Base-by-base conservation (phyloP, 2,797 vertebrate genomes). In the Cetoscarus ocellatus region DNA sequence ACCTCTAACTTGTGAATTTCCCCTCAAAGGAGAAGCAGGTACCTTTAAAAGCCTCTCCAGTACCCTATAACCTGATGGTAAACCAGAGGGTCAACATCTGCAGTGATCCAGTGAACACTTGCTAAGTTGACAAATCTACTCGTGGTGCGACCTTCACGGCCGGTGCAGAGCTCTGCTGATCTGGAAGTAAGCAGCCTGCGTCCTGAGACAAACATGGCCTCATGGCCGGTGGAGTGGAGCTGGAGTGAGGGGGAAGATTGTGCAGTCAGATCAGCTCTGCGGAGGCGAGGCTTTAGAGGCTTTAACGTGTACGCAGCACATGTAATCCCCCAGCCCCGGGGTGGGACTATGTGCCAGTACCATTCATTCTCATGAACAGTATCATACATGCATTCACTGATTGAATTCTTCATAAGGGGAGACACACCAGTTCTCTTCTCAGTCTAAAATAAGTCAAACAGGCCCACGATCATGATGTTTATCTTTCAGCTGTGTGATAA, bases 231-330 rank as follows among this genome's bases (percentile, higher is more conserved):
- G 57, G 77, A 76, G 81, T 76, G 66, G 56, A 76, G 83, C 81
- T 67, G 70, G 80, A 80, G 63, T 62, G 69, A 78, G 72, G 58
- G 27, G 75, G 69, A 64, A 80, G 82, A 88, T 82, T 87, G 84
- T 85, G 86, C 86, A 89, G 87, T 88, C 89, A 84, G 85, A 91
- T 86, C 76, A 86, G 83, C 74, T 82, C 82, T 88, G 86, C 53
- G 61, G 86, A 86, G 87, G 83, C 84, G 51, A 82, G 75, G 91
- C 73, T 91, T 92, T 91, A 87, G 83, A 84, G 77, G 88, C 80
- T 91, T 85, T 85, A 86, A 85, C 56, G 71, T 86, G 83, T 79
- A 84, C 51, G 85, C 83, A 78, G 87, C 79, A 81, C 83, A 89
- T 88, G 89, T 91, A 91, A 92, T 92, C 90, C 80, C 77, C 61